Evolutionary conservation across 1,140 invertebrate genomes (phyloP).

Genomic region (Saccostrea glomerata): DNA sequence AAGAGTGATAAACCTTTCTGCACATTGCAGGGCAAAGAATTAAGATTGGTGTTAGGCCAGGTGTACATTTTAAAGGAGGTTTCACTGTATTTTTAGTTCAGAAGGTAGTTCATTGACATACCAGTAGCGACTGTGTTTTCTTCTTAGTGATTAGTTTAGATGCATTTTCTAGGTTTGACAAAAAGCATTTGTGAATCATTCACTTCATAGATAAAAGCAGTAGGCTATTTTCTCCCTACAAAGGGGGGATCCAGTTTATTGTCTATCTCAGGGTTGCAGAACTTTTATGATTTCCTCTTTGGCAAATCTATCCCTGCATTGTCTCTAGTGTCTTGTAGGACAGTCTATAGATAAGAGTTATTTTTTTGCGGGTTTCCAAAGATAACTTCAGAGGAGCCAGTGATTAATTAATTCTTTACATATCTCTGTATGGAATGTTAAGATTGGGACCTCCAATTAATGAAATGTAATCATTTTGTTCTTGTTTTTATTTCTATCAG

Average conservation of each 20-base stretch:
- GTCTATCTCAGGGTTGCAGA: background rate
- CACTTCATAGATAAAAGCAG: constrained; percentile 14
- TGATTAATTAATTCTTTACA: background rate
- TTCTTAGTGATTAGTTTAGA: constrained; percentile 19
- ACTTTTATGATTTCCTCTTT: constrained; percentile 21
- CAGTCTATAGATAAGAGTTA: background rate
- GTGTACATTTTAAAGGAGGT: background rate
- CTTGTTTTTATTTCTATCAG: constrained; percentile 6
- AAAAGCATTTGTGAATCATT: constrained; percentile 26
- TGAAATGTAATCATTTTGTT: background rate
- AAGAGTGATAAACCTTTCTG: background rate
- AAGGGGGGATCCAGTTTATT: background rate
- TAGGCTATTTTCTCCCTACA: background rate
- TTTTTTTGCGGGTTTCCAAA: constrained; percentile 7
- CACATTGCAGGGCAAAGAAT: background rate
- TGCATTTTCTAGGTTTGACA: background rate
- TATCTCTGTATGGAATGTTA: background rate
- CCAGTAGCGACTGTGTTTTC: constrained; percentile 4
- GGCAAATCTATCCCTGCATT: constrained; percentile 7
- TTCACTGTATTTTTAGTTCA: constrained; percentile 4
- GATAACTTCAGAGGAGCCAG: background rate
- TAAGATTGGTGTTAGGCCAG: background rate
- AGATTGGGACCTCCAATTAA: constrained; percentile 6
- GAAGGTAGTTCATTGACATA: background rate
- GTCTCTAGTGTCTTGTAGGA: constrained; percentile 14